Conservation (phyloP, 2,797 vertebrate genomes). For the Schizopygopsis malacanthus region DNA sequence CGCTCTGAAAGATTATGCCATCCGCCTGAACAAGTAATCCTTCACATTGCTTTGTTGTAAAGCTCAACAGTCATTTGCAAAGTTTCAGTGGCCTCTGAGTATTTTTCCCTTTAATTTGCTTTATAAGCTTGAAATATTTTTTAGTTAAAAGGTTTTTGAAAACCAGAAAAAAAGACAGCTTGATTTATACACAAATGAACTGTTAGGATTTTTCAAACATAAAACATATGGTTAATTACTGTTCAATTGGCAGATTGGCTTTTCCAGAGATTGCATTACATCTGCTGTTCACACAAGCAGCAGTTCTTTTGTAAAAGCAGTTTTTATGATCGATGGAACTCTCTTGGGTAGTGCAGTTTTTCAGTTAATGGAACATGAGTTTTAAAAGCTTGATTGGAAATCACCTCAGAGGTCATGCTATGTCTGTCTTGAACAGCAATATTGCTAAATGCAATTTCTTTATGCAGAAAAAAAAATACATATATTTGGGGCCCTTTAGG, state of each 20-base stretch:
- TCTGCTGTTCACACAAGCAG: not conserved
- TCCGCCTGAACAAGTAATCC: constrained; percentile 91
- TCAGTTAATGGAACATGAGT: not conserved
- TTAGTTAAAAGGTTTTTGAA: not conserved
- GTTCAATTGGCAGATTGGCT: not conserved
- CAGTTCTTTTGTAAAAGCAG: not conserved
- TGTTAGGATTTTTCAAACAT: not conserved
- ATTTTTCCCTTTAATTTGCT: not conserved
- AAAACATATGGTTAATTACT: not conserved
- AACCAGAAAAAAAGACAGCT: not conserved
- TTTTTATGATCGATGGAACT: not conserved
- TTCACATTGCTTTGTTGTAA: not conserved
- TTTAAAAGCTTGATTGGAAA: not conserved
- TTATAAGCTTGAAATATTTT: not conserved
- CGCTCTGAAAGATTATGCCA: constrained; percentile 95
- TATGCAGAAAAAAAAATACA: not conserved
- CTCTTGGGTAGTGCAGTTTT: not conserved
- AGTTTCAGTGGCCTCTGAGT: not conserved
- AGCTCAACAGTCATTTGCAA: not conserved
- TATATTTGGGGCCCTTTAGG: not conserved
- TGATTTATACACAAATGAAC: not conserved
- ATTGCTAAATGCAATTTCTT: not conserved
- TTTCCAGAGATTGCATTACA: too few relatives aligned
- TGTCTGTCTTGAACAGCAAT: not conserved
- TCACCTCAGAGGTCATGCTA: not conserved